These are phyloP conservation scores for Rhinella marina DNA, from an alignment of 2,797 vertebrate species.

Conservation along the genomic window DNA sequence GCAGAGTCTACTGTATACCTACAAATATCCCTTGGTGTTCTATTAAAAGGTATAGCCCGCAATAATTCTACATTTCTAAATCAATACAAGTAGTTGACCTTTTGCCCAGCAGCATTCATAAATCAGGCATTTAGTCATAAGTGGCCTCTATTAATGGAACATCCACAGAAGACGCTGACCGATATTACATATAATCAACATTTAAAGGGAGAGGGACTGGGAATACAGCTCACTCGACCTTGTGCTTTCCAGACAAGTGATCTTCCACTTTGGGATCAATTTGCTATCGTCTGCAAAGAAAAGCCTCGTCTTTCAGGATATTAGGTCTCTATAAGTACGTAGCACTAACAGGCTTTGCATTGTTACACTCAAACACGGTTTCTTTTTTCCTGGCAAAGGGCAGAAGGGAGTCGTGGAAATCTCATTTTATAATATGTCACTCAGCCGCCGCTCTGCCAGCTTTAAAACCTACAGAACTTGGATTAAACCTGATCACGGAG, in stretches of 20 bases:
- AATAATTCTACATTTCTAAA: constrained; percentile 53
- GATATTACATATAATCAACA: constrained; percentile 22
- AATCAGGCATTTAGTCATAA: constrained; percentile 52
- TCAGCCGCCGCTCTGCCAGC: constrained; percentile 31
- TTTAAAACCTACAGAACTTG: constrained; percentile 33
- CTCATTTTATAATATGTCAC: constrained; percentile 47
- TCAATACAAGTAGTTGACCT: constrained; percentile 60
- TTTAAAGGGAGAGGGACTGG: constrained; percentile 37
- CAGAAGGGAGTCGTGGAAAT: constrained; percentile 31
- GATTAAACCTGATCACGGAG: constrained; percentile 58
- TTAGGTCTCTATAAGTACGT: constrained; percentile 19
- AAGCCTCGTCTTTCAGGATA: constrained; percentile 25
- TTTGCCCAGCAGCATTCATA: constrained; percentile 42
- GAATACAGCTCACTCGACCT: constrained; percentile 10
- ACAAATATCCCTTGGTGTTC: constrained; percentile 44
- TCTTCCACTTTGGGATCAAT: constrained; percentile 47
- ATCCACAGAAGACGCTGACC: constrained; percentile 37
- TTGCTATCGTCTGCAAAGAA: constrained; percentile 32
- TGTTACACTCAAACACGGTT: constrained; percentile 9
- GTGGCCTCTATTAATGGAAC: constrained; percentile 49
- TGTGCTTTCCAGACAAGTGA: constrained; percentile 21
- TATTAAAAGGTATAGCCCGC: constrained; percentile 56
- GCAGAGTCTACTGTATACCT: constrained; percentile 12
- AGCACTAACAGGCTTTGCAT: constrained; percentile 25
- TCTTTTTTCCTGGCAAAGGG: constrained; percentile 40